These are phyloP conservation scores for Smithornis capensis DNA, from an alignment of 2,113 vertebrate genomes.

Conservation along the genomic window DNA sequence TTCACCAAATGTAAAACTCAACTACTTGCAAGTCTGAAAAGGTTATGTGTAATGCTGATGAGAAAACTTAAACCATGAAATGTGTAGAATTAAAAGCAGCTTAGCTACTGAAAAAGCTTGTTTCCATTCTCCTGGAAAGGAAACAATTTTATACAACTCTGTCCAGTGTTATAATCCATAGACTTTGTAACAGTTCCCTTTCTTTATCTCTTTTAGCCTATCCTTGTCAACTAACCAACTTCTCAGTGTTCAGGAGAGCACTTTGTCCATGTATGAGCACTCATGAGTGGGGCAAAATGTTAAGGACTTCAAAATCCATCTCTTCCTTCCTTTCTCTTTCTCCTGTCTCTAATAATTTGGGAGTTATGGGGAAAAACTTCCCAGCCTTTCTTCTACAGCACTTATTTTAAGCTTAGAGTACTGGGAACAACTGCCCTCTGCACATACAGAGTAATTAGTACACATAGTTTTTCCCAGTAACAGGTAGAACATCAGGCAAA, in stretches of 20 bases:
- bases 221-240: not conserved
- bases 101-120: not conserved
- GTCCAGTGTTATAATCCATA: not conserved
- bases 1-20: not conserved
- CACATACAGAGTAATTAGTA: not conserved
- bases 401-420: not conserved
- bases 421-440: not conserved
- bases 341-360: not conserved
- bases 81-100: not conserved
- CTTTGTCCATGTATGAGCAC: not conserved
- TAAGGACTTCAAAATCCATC: not conserved
- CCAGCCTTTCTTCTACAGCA: not conserved
- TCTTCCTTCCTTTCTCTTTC: not conserved
- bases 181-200: not conserved
- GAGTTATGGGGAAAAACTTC: not conserved
- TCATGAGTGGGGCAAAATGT: rapidly evolving
- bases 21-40: not conserved
- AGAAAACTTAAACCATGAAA: not conserved
- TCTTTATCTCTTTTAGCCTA: not conserved
- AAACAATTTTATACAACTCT: not conserved
- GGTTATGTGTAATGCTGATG: not conserved
- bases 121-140: not conserved
- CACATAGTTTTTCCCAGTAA: not conserved
- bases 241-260: not conserved
- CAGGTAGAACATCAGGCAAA: not conserved